A percentile compares a stretch with the other conserved stretches of the same genome.
Evolutionary conservation across 2,888 invertebrate species (phyloP).

Genomic region (Tupiocoris notatus): DNA sequence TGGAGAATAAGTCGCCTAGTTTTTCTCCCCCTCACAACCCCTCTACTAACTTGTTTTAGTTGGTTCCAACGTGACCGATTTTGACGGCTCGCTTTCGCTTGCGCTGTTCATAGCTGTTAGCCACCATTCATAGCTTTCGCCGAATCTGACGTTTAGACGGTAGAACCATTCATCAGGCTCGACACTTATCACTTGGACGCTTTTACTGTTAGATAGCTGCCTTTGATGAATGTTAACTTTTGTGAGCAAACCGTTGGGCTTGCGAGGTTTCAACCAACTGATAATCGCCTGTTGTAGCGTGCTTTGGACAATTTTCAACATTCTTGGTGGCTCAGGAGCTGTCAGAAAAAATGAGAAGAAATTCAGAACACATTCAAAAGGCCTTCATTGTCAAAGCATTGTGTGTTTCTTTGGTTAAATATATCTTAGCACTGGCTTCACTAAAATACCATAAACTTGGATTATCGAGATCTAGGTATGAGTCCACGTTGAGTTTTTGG

Average conservation of each 20-base stretch:
- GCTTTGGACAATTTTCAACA: slow-evolving; percentile 37
- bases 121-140: slow-evolving; percentile 41
- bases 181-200: slow-evolving; percentile 17
- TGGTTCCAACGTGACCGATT: slow-evolving; percentile 30
- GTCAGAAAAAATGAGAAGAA: too few species aligned
- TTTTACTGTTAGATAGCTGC: slow-evolving; percentile 62
- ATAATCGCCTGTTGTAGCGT: slow-evolving; percentile 29
- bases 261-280: slow-evolving; percentile 34
- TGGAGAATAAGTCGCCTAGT: too few species aligned
- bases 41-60: slow-evolving; percentile 29
- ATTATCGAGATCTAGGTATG: too few species aligned
- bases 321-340: slow-evolving; percentile 39
- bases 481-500: too few species aligned
- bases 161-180: slow-evolving; percentile 30
- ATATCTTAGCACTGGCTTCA: too few species aligned
- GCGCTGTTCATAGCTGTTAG: slow-evolving; percentile 41
- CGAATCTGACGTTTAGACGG: slow-evolving; percentile 29
- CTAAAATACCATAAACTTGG: too few species aligned
- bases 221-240: slow-evolving; percentile 41
- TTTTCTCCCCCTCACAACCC: too few species aligned
- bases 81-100: slow-evolving; percentile 38
- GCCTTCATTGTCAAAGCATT: too few species aligned
- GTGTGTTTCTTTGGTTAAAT: too few species aligned
- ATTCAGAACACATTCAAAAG: too few species aligned
- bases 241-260: slow-evolving; percentile 31